Conservation (phyloP, 2,113 vertebrate species). For the Alosa alosa region DNA sequence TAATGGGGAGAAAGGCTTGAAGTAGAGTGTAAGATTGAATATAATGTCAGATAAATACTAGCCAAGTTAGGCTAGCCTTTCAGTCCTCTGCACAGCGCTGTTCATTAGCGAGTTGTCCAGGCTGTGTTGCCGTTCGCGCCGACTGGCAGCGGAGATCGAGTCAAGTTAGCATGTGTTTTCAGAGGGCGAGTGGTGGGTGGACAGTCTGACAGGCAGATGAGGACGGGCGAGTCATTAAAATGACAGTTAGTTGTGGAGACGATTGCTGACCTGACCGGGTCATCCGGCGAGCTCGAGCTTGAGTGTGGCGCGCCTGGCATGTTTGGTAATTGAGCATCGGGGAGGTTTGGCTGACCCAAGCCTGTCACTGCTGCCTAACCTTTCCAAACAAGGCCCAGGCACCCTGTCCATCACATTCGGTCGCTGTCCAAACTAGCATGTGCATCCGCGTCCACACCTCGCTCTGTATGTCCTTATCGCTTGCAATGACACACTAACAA, state of each 20-base stretch:
- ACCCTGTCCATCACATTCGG: conserved; percentile 31
- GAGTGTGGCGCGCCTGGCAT: conserved; percentile 45
- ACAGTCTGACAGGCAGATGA: conserved; percentile 40
- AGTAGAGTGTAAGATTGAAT: not conserved
- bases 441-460: not conserved
- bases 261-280: conserved; percentile 41
- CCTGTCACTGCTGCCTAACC: conserved; percentile 38
- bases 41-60: conserved; percentile 23
- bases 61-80: not conserved
- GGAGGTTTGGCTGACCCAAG: conserved; percentile 39
- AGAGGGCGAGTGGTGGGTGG: conserved; percentile 14
- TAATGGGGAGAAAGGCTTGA: conserved; percentile 31
- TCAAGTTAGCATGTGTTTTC: conserved; percentile 18
- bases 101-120: conserved; percentile 26
- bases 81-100: not conserved
- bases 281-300: conserved; percentile 33
- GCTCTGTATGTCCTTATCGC: not conserved
- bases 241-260: conserved; percentile 41
- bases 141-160: not conserved
- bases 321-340: conserved; percentile 47
- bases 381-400: not conserved
- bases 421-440: not conserved
- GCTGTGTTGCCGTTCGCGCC: not conserved
- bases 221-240: conserved; percentile 47
- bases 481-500: not conserved